phyloP scores from a whole-genome alignment of 2,113 vertebrate species.

The Sinocyclocheilus rhinocerous region DNA sequence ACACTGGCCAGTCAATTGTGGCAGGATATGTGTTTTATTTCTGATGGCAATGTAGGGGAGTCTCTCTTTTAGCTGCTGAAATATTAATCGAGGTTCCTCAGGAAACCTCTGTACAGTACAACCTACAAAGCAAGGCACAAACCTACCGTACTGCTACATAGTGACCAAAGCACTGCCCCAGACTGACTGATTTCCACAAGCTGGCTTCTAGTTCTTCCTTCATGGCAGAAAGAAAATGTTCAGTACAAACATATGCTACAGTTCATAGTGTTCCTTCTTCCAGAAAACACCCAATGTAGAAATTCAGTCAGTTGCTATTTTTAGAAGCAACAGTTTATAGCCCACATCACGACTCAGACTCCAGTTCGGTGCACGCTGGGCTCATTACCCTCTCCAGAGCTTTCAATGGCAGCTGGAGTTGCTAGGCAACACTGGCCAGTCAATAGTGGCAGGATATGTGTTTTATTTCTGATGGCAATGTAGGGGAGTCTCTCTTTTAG shows the following conservation, averaged over 20 bases:
- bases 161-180: too few relatives aligned
- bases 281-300: slow-evolving; percentile 13
- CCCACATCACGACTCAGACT: slow-evolving; percentile 49
- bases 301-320: slow-evolving; percentile 13
- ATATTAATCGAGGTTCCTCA: slow-evolving; percentile 62
- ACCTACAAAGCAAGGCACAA: not conserved
- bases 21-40: slow-evolving; percentile 33
- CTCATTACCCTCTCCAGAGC: slow-evolving; percentile 49
- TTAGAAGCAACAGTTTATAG: slow-evolving; percentile 22
- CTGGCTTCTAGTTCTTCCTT: not conserved
- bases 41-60: not conserved
- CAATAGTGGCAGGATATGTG: slow-evolving; percentile 49
- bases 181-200: too few relatives aligned
- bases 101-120: slow-evolving; percentile 22
- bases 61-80: slow-evolving; percentile 43
- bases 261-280: not conserved
- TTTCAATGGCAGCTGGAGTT: slow-evolving; percentile 58
- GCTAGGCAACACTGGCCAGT: slow-evolving; percentile 67
- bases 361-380: not conserved
- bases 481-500: not conserved
- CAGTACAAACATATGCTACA: not conserved
- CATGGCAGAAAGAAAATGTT: not conserved
- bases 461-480: not conserved
- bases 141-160: too few relatives aligned
- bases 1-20: slow-evolving; percentile 59